A percentile compares a stretch with the other conserved stretches of the same genome.
Evolutionary conservation across 2,888 invertebrate species (phyloP).

Genomic region (Apotomis turbidana): DNA sequence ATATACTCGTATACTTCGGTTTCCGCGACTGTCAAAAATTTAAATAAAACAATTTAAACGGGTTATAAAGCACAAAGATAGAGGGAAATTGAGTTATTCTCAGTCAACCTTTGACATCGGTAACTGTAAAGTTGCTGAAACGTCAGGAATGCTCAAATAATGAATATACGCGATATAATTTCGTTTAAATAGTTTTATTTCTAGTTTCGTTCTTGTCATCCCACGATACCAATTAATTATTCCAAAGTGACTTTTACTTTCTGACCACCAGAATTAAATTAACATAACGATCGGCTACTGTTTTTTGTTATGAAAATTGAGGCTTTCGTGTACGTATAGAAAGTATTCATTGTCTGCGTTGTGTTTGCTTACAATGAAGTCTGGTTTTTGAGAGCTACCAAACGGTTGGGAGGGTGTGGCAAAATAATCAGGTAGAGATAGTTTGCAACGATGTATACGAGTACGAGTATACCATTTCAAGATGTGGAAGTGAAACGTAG

Average conservation of each 20-base stretch:
- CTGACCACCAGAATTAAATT: constrained; percentile 40
- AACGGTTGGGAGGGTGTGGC: constrained; percentile 5
- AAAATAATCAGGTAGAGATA: not conserved
- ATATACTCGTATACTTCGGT: too few relatives aligned
- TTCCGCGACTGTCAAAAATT: too few relatives aligned
- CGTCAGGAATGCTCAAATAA: too few relatives aligned
- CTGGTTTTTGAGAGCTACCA: constrained; percentile 7
- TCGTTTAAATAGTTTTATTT: not conserved
- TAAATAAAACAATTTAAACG: too few relatives aligned
- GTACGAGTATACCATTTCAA: not conserved
- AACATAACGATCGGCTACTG: constrained; percentile 41
- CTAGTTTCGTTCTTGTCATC: constrained; percentile 20
- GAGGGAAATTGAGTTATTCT: too few relatives aligned
- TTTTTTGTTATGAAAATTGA: constrained; percentile 39
- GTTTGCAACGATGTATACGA: not conserved
- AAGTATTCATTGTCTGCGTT: constrained; percentile 14
- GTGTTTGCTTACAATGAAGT: constrained; percentile 9
- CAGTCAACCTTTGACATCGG: too few relatives aligned
- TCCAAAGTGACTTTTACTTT: constrained; percentile 46
- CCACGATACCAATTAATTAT: constrained; percentile 42
- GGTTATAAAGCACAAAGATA: too few relatives aligned
- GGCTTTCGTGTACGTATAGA: not conserved
- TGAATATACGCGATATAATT: too few relatives aligned
- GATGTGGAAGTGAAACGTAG: not conserved
- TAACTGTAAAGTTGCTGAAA: too few relatives aligned